Percentiles rank a stretch among this genome's conserved stretches.
Evolutionary conservation across 2,113 vertebrate species (phyloP).

Genomic region (Syrmaticus mikado): DNA sequence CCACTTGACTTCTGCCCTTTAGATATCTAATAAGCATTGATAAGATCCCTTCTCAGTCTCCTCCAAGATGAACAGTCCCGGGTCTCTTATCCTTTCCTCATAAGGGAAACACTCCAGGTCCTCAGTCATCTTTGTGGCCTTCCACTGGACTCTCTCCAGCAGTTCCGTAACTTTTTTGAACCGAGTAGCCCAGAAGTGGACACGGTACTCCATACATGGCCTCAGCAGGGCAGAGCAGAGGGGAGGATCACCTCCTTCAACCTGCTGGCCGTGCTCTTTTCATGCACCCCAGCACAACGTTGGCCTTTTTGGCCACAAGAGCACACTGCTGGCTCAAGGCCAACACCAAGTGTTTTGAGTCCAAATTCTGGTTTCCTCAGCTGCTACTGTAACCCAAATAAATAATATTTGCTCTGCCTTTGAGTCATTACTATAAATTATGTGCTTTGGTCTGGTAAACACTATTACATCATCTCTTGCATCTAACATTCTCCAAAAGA

Average conservation of each 20-base stretch:
- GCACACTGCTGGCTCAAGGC: neutral
- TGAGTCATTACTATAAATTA: conserved; percentile 58
- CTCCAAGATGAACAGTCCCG: no score
- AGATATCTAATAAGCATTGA: no score
- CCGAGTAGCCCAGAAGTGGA: no score
- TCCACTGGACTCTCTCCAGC: no score
- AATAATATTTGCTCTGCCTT: conserved; percentile 36
- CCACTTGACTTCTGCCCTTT: no score
- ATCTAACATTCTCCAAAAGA: neutral
- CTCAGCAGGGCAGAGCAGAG: no score
- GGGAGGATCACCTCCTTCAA: neutral
- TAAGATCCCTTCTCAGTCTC: no score
- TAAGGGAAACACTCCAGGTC: no score
- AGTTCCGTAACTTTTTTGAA: no score
- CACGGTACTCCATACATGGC: no score
- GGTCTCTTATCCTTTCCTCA: no score
- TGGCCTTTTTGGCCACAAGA: neutral
- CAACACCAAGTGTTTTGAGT: neutral
- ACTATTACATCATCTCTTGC: conserved; percentile 49
- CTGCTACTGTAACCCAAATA: conserved; percentile 21
- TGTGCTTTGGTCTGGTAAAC: conserved; percentile 41
- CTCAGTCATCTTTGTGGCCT: no score
- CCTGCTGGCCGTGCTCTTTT: neutral
- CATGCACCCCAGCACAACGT: neutral
- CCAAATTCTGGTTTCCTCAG: neutral